These are phyloP conservation scores for Lasioglossum zephyrum DNA, from an alignment of 2,888 invertebrate genomes.

Conservation along the genomic window DNA sequence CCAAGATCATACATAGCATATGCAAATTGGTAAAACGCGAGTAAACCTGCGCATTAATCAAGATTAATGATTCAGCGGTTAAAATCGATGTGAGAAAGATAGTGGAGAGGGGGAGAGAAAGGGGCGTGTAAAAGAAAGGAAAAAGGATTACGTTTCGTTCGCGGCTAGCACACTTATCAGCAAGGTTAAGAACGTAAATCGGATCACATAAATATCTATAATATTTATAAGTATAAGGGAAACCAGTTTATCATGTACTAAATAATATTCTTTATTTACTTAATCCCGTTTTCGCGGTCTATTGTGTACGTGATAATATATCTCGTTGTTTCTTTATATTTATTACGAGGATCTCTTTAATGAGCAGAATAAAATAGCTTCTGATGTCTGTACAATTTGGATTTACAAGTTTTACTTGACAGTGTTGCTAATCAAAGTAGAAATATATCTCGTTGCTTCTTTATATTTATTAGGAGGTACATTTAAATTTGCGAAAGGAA, in stretches of 20 bases:
- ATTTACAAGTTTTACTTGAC: too few species aligned
- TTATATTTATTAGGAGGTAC: neutral
- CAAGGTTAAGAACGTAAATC: neutral
- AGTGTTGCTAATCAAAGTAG: too few species aligned
- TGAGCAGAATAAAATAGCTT: too few species aligned
- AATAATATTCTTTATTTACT: neutral
- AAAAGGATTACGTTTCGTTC: neutral
- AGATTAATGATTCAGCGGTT: constrained; percentile 13
- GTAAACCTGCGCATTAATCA: constrained; percentile 7
- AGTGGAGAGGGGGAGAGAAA: neutral
- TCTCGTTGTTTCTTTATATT: neutral
- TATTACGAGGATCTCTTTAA: too few species aligned
- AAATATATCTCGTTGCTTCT: neutral
- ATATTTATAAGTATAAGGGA: neutral
- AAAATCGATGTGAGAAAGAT: constrained; percentile 9
- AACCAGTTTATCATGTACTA: neutral
- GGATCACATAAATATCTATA: neutral
- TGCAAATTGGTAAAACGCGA: constrained; percentile 4
- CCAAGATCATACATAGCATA: neutral
- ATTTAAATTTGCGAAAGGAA: too few species aligned
- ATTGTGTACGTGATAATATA: neutral
- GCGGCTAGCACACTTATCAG: neutral
- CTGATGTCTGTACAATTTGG: too few species aligned
- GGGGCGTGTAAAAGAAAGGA: constrained; percentile 1
- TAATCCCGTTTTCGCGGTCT: neutral